Conservation (phyloP, 1,140 invertebrate species). For the Drosophila micromelanica region DNA sequence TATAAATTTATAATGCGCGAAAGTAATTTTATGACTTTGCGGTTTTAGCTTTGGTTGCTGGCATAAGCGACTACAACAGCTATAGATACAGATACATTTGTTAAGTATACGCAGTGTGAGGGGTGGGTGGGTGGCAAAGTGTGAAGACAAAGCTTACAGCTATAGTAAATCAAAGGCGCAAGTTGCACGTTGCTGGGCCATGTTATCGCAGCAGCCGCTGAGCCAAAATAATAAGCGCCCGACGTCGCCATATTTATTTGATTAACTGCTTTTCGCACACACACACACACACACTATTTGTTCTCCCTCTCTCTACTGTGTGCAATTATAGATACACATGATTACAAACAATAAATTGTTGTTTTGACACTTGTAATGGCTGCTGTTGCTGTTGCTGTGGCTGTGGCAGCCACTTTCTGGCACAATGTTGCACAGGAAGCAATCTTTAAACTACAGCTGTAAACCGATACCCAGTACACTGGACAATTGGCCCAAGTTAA, state of each 20-base stretch:
- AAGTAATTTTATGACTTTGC: slow-evolving; percentile 84
- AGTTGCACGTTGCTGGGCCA: slow-evolving; percentile 49
- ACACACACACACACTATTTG: slow-evolving; percentile 20
- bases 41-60: slow-evolving; percentile 76
- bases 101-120: slow-evolving; percentile 28
- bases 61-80: slow-evolving; percentile 41
- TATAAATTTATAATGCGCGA: slow-evolving; percentile 84
- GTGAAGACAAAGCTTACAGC: slow-evolving; percentile 63
- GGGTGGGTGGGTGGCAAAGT: slow-evolving; percentile 22
- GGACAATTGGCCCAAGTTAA: slow-evolving; percentile 67
- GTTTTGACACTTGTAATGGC: slow-evolving; percentile 82
- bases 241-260: slow-evolving; percentile 82
- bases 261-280: slow-evolving; percentile 73
- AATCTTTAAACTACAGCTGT: slow-evolving; percentile 60
- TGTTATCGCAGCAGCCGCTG: slow-evolving; percentile 72
- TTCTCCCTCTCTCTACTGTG: slow-evolving; percentile 37
- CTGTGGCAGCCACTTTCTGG: slow-evolving; percentile 44
- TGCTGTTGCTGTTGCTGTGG: slow-evolving; percentile 42
- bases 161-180: slow-evolving; percentile 65
- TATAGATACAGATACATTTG: slow-evolving; percentile 28
- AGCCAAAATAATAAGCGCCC: slow-evolving; percentile 74
- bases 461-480: slow-evolving; percentile 14
- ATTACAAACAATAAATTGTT: slow-evolving; percentile 81
- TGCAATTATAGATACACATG: slow-evolving; percentile 74
- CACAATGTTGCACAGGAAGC: slow-evolving; percentile 69